Evolutionary conservation across 2,113 vertebrate species (phyloP).

Genomic region (Catharus minimus): DNA sequence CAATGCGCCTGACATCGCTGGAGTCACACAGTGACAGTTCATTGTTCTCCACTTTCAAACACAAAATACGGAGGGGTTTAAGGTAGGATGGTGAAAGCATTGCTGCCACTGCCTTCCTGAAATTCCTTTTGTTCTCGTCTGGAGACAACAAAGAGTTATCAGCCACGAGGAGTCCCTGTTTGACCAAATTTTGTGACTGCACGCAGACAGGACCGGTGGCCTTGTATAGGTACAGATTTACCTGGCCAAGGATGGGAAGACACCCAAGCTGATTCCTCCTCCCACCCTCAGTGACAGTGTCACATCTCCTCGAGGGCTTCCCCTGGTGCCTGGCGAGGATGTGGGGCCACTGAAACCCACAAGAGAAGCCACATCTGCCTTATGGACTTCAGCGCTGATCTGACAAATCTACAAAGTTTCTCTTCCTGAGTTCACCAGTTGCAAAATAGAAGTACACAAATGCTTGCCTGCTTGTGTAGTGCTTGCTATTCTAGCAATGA

Average conservation of each 20-base stretch:
- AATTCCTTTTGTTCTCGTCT: background rate
- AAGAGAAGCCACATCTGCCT: background rate
- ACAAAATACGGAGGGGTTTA: background rate
- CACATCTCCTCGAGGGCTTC: accelerated
- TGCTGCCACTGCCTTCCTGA: background rate
- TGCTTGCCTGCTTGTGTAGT: background rate
- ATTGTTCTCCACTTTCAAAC: slow-evolving; percentile 52
- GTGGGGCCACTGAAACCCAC: accelerated
- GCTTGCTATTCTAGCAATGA: background rate
- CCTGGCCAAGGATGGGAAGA: background rate
- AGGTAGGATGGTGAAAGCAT: background rate
- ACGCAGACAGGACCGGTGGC: background rate
- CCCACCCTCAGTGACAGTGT: background rate
- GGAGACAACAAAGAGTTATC: background rate
- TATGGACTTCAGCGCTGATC: background rate
- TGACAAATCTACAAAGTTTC: background rate
- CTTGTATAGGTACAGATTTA: background rate
- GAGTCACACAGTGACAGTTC: slow-evolving; percentile 28
- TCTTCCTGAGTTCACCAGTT: background rate
- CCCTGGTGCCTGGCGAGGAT: background rate
- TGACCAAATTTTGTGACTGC: background rate
- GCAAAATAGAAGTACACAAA: background rate
- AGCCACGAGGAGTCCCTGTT: background rate
- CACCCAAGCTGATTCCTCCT: background rate
- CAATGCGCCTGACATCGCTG: background rate